Evolutionary conservation across 2,113 vertebrate genomes (phyloP), one percentile per base, ranked within the genome.

Genomic region (Alligator sinensis): DNA sequence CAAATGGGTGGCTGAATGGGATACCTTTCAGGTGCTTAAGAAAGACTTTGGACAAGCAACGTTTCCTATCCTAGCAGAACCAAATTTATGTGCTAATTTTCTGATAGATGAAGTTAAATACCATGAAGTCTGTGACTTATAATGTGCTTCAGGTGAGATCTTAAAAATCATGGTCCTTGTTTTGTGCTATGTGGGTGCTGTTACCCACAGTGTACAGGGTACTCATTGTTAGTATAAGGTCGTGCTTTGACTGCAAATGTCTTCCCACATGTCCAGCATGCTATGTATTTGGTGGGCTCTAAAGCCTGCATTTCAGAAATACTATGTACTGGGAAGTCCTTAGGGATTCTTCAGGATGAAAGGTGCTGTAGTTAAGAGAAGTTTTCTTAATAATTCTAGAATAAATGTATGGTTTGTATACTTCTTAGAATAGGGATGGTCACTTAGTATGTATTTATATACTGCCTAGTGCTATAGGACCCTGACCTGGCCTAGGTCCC

Each of bases 211-310:
- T 88, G 74, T n/a, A 34, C 8, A 85, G 62, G 90, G 74, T n/a
- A n/a, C 8, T 84, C 2, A 0, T 30, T 27, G 24, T 83, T 68
- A 90, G 54, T 74, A 87, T 92, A 96, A 95, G 18, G 38, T 85
- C 89, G 62, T 82, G 63, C 80, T 74, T 76, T 87, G 83, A 84
- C 62, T 55, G 80, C 82, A 82, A 93, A 66, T 78, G 8, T 93
- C 63, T 86, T 88, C 47, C 19, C 74, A 80, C 59, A 25, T 82
- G 11, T 63, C 76, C n/a, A 88, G 34, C n/a, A 61, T 0, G 11
- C 63, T 90, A 93, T 93, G 72, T 88, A 95, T 87, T 91, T 76
- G 80, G 30, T 78, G 59, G 55, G 81, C 47, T 88, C 78, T 89
- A 60, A 75, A 16, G 15, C 5, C 64, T 64, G 15, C 28, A 72